These are phyloP conservation scores for Automeris io DNA, from an alignment of 2,888 invertebrate genomes.

Conservation along the genomic window DNA sequence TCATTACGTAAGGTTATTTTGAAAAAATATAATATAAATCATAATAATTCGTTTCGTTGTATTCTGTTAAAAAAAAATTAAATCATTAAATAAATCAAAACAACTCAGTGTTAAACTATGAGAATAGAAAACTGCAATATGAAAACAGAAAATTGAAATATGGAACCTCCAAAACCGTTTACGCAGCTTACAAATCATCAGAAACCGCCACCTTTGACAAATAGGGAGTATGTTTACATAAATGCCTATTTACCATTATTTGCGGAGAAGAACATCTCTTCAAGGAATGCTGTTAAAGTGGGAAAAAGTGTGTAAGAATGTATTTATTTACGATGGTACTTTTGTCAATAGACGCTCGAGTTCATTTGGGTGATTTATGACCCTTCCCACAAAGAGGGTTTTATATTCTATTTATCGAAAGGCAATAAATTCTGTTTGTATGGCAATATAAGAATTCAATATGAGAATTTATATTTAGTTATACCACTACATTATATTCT, in stretches of 20 bases:
- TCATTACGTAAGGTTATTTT: no score
- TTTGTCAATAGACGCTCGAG: slow-evolving; percentile 54
- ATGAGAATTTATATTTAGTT: slow-evolving; percentile 28
- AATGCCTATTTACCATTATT: slow-evolving; percentile 36
- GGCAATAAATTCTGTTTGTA: slow-evolving; percentile 56
- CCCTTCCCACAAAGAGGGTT: slow-evolving; percentile 53
- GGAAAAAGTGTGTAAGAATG: slow-evolving; percentile 37
- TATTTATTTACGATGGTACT: slow-evolving; percentile 61
- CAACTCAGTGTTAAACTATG: no score
- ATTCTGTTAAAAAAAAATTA: no score
- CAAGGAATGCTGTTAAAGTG: slow-evolving; percentile 34
- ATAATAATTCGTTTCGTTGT: no score
- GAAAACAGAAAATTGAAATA: not conserved
- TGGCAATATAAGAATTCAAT: slow-evolving; percentile 31
- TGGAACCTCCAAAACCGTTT: slow-evolving; percentile 7
- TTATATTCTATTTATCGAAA: slow-evolving; percentile 54
- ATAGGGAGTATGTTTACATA: slow-evolving; percentile 24
- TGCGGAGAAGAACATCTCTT: slow-evolving; percentile 37
- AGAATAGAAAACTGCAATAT: no score
- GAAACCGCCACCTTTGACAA: slow-evolving; percentile 21
- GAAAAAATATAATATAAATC: no score
- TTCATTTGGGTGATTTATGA: slow-evolving; percentile 64
- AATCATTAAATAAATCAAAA: no score
- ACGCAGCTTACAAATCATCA: slow-evolving; percentile 19
- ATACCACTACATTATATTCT: no score